These are phyloP conservation scores for Drosophila mimetica DNA, from an alignment of 2,888 invertebrate genomes.

Conservation along the genomic window DNA sequence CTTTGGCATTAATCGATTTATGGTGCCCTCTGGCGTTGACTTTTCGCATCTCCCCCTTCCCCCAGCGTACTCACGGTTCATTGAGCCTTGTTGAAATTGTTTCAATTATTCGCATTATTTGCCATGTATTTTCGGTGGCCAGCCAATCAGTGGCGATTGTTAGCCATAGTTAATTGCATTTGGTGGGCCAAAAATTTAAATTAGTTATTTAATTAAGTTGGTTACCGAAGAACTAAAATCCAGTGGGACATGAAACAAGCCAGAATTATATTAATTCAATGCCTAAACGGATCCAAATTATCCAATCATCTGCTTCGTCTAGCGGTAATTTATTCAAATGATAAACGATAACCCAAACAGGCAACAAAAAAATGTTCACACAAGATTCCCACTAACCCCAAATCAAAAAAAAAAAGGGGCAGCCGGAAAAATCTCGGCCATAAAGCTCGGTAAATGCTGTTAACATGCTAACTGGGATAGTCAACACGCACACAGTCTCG, in stretches of 20 bases:
- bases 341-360: conserved; percentile 26
- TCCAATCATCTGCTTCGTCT: conserved; percentile 47
- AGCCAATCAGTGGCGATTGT: conserved; percentile 42
- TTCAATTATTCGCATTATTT: conserved; percentile 49
- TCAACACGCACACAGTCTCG: conserved; percentile 15
- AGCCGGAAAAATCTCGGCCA: conserved; percentile 37
- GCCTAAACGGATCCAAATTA: conserved; percentile 44
- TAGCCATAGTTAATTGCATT: conserved; percentile 61
- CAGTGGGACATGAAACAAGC: conserved; percentile 19
- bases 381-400: conserved; percentile 31
- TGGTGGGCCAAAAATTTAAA: conserved; percentile 55
- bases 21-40: conserved; percentile 50
- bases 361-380: conserved; percentile 26
- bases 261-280: conserved; percentile 32
- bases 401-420: conserved; percentile 28
- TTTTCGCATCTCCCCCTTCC: conserved; percentile 37
- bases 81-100: conserved; percentile 49
- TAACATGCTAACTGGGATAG: conserved; percentile 46
- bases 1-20: conserved; percentile 71
- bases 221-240: background rate
- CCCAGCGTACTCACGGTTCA: conserved; percentile 12
- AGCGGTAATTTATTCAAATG: conserved; percentile 52
- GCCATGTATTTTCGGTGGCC: conserved; percentile 35
- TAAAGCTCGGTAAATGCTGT: conserved; percentile 44
- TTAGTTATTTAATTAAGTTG: conserved; percentile 63